A percentile compares a stretch with the other conserved stretches of the same genome.
These are phyloP conservation scores for Venturia canescens DNA, from an alignment of 1,140 invertebrate genomes.

Conservation along the genomic window DNA sequence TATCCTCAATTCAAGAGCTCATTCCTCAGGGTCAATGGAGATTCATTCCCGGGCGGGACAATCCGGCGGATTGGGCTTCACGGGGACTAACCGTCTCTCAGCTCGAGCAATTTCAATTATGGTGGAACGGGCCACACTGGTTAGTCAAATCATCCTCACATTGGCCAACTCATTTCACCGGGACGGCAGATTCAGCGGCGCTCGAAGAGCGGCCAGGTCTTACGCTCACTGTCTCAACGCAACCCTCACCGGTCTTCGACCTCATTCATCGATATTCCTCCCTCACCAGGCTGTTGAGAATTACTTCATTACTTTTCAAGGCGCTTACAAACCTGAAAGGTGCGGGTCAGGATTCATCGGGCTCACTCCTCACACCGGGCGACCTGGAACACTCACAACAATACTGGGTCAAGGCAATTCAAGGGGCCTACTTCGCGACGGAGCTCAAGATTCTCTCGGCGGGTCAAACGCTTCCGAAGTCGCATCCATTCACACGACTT, in stretches of 20 bases:
- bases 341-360: background rate
- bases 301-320: background rate
- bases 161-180: no score
- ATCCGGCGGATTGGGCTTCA: no score
- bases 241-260: background rate
- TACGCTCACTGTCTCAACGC: background rate
- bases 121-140: no score
- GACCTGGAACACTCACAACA: background rate
- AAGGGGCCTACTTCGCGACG: background rate
- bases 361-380: background rate
- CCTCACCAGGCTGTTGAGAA: background rate
- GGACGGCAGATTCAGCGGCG: no score
- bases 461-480: background rate
- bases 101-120: no score
- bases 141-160: no score
- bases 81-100: no score
- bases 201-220: no score
- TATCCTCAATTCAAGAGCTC: no score
- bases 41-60: no score
- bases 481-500: background rate
- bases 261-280: background rate
- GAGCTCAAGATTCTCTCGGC: background rate
- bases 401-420: constrained; percentile 8
- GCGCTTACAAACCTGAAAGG: background rate
- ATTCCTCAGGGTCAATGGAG: no score